Evolutionary conservation across 2,888 invertebrate species (phyloP).

Genomic region (Seira ritae): DNA sequence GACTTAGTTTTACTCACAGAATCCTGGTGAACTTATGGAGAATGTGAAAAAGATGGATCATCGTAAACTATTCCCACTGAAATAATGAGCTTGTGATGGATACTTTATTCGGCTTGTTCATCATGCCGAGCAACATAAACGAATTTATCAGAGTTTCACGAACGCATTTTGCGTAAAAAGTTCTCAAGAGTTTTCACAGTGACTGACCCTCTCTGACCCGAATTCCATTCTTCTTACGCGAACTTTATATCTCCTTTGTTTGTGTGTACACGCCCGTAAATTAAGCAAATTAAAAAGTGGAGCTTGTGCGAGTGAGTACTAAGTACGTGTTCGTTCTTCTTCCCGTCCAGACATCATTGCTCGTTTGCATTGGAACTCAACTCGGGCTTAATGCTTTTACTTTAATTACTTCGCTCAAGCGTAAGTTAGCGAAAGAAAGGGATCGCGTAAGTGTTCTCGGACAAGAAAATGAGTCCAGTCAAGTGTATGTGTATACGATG

Average conservation of each 20-base stretch:
- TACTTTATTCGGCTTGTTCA: not conserved
- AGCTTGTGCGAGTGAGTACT: not conserved
- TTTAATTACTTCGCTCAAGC: slow-evolving; percentile 9
- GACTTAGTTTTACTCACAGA: not conserved
- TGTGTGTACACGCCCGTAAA: slow-evolving; percentile 24
- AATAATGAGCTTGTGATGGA: not conserved
- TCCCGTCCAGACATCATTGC: not conserved
- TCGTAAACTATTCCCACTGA: not conserved
- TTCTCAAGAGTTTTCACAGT: not conserved
- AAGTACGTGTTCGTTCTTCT: not conserved
- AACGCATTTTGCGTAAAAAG: not conserved
- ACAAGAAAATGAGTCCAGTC: not conserved
- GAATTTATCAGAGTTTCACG: not conserved
- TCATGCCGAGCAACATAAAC: not conserved
- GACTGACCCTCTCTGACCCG: slow-evolving; percentile 4
- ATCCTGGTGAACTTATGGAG: not conserved
- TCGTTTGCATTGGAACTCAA: not conserved
- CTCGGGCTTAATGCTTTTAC: slow-evolving; percentile 2
- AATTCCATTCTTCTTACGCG: not conserved
- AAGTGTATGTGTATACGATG: not conserved
- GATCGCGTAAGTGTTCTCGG: not conserved
- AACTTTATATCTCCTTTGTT: not conserved
- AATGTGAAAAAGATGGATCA: not conserved
- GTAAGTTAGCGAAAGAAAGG: not conserved
- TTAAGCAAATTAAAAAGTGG: slow-evolving; percentile 37